Conservation (phyloP, 1,140 invertebrate genomes). For the Rhopalosiphum padi region DNA sequence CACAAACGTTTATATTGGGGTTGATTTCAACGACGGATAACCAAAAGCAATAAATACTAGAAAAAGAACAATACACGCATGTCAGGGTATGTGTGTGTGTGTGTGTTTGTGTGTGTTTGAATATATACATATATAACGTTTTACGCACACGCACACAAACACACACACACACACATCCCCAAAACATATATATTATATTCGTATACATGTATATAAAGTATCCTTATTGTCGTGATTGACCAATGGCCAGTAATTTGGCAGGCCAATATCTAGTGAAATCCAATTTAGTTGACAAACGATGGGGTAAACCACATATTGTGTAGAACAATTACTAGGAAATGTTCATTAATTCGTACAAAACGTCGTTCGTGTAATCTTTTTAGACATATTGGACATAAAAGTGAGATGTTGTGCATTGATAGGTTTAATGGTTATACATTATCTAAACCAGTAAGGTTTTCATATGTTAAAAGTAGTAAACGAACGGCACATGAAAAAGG, state of each 20-base stretch:
- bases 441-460: background rate
- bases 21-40: background rate
- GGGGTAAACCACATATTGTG: constrained; percentile 53
- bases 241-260: constrained; percentile 47
- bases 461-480: constrained; percentile 31
- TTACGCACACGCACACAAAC: background rate
- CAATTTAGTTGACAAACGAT: constrained; percentile 56
- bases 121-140: background rate
- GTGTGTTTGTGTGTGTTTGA: background rate
- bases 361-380: constrained; percentile 50
- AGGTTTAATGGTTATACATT: constrained; percentile 49
- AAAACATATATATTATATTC: background rate
- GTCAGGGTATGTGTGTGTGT: background rate
- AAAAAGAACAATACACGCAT: constrained; percentile 23
- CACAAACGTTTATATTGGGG: constrained; percentile 37
- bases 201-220: background rate
- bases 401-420: constrained; percentile 50
- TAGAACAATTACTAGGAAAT: constrained; percentile 48
- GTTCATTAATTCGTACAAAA: constrained; percentile 55
- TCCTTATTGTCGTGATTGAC: constrained; percentile 47
- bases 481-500: background rate
- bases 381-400: constrained; percentile 57
- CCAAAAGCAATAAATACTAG: background rate
- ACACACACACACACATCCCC: too few relatives aligned
- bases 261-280: constrained; percentile 54